phyloP scores from a whole-genome alignment of 1,140 invertebrate species.

The Drosophila takahashii region DNA sequence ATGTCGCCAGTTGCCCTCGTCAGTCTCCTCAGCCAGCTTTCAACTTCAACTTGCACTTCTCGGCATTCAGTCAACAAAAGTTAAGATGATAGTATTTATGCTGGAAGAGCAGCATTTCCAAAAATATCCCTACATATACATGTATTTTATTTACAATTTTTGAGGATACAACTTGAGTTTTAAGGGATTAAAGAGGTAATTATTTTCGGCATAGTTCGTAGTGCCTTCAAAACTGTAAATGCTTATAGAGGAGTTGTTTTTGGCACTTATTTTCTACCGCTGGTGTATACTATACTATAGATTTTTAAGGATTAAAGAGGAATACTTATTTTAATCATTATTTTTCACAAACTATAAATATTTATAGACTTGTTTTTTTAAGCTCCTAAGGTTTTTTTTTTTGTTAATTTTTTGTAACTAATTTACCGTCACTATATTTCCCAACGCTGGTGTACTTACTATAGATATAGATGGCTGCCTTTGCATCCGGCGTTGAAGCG shows the following conservation, averaged over 20 bases:
- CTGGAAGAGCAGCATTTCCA: not conserved
- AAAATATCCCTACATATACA: not conserved
- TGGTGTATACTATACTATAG: too few relatives aligned
- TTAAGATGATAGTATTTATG: not conserved
- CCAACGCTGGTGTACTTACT: not conserved
- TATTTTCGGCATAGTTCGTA: too few relatives aligned
- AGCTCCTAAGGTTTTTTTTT: not conserved
- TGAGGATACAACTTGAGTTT: too few relatives aligned
- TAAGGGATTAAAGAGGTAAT: too few relatives aligned
- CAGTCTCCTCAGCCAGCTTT: slow-evolving; percentile 14
- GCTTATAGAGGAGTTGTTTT: too few relatives aligned
- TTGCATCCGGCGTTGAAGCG: slow-evolving; percentile 70
- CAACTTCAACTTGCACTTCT: slow-evolving; percentile 1
- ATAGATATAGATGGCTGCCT: slow-evolving; percentile 17
- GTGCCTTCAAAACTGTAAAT: too few relatives aligned
- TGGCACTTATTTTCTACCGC: too few relatives aligned
- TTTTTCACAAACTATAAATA: too few relatives aligned
- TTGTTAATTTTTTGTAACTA: not conserved
- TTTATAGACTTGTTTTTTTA: too few relatives aligned
- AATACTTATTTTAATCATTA: too few relatives aligned
- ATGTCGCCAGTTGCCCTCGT: slow-evolving; percentile 55
- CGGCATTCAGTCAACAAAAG: slow-evolving; percentile 2
- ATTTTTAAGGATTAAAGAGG: too few relatives aligned
- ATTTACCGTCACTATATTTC: not conserved
- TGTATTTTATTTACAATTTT: not conserved